phyloP scores from a whole-genome alignment of 2,888 invertebrate genomes.

The Dastarcus helophoroides region DNA sequence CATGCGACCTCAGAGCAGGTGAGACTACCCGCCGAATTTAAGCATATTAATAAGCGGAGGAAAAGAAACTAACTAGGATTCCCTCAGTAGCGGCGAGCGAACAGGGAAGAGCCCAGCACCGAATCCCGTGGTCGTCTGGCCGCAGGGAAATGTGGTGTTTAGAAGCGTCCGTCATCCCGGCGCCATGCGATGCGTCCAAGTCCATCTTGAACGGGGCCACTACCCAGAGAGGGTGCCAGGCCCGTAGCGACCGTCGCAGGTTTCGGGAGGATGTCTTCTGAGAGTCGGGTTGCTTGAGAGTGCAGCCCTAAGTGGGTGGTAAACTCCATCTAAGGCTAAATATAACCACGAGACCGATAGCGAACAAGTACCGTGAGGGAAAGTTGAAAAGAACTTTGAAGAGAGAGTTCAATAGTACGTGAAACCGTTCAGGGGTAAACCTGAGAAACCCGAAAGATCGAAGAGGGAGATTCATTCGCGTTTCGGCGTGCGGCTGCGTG shows the following conservation, averaged over 20 bases:
- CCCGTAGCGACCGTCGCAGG: slow-evolving; percentile 37
- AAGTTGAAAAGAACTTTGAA: slow-evolving; percentile 28
- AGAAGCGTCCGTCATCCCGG: slow-evolving; percentile 32
- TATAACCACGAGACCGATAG: slow-evolving; percentile 50
- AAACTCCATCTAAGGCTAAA: slow-evolving; percentile 44
- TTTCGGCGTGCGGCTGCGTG: slow-evolving; percentile 15
- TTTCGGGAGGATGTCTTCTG: slow-evolving; percentile 29
- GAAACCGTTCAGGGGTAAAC: slow-evolving; percentile 38
- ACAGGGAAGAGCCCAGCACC: slow-evolving; percentile 45
- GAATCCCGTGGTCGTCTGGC: slow-evolving; percentile 33
- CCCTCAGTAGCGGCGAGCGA: slow-evolving; percentile 51
- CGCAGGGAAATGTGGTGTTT: slow-evolving; percentile 39
- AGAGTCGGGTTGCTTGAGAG: slow-evolving; percentile 48
- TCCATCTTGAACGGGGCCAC: slow-evolving; percentile 42
- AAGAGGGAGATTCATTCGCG: slow-evolving; percentile 20
- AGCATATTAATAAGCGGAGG: slow-evolving; percentile 51
- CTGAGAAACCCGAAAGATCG: slow-evolving; percentile 27
- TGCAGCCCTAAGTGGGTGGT: slow-evolving; percentile 48
- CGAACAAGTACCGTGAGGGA: slow-evolving; percentile 44
- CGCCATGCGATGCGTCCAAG: slow-evolving; percentile 35
- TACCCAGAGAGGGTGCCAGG: slow-evolving; percentile 44
- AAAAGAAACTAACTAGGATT: slow-evolving; percentile 53
- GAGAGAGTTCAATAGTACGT: slow-evolving; percentile 42
- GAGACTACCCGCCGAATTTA: slow-evolving; percentile 33
- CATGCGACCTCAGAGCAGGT: slow-evolving; percentile 14